These are phyloP conservation scores for Danionella cerebrum DNA, from an alignment of 2,113 vertebrate species.

Conservation along the genomic window DNA sequence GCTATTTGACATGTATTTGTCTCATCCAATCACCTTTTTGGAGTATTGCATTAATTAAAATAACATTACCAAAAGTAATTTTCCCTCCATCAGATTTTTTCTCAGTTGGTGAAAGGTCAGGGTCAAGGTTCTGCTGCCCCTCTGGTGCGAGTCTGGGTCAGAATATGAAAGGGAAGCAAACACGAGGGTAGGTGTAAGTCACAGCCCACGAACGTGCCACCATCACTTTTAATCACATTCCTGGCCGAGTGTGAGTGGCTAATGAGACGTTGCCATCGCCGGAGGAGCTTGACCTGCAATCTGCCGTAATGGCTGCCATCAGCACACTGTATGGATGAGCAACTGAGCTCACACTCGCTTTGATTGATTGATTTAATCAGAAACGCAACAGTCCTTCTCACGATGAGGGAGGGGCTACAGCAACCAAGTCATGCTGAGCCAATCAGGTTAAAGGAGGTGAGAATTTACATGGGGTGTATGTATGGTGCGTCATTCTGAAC, in stretches of 20 bases:
- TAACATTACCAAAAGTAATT: not conserved
- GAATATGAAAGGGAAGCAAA: not conserved
- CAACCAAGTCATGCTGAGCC: not conserved
- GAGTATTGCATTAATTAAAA: not conserved
- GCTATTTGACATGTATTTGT: not conserved
- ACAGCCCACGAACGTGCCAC: not conserved
- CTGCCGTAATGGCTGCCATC: slow-evolving; percentile 9
- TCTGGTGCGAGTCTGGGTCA: not conserved
- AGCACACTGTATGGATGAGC: not conserved
- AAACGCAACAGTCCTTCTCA: not conserved
- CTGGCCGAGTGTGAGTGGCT: slow-evolving; percentile 6
- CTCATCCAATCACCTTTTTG: not conserved
- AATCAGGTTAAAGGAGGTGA: not conserved
- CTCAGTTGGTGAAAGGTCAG: not conserved
- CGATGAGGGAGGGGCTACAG: not conserved
- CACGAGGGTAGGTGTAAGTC: not conserved
- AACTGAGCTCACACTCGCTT: not conserved
- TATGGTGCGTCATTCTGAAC: no score
- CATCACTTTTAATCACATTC: slow-evolving; percentile 7
- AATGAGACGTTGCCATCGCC: not conserved
- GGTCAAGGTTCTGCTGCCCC: not conserved
- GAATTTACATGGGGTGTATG: no score
- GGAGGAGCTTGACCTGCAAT: slow-evolving; percentile 17
- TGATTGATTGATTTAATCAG: slow-evolving; percentile 34
- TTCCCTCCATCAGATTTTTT: not conserved